phyloP scores from a whole-genome alignment of 2,888 invertebrate species.

The Volucella zonaria region DNA sequence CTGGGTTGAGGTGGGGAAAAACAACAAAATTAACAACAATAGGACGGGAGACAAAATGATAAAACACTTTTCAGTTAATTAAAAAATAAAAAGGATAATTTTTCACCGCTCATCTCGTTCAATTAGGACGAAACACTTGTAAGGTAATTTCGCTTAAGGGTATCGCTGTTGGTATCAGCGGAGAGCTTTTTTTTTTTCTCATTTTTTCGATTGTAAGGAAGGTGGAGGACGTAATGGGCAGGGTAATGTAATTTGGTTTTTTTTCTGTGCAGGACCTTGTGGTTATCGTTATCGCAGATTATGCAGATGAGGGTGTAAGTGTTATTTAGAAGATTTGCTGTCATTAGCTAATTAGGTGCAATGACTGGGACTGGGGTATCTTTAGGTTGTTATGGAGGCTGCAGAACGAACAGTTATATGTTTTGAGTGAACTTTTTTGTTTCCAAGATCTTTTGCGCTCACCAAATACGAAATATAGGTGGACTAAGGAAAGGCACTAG shows the following conservation, averaged over 20 bases:
- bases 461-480: too few relatives aligned
- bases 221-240: constrained; percentile 21
- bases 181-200: constrained; percentile 17
- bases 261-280: constrained; percentile 21
- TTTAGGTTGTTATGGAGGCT: not conserved
- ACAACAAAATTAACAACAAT: constrained; percentile 64
- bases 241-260: constrained; percentile 30
- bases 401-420: not conserved
- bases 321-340: constrained; percentile 64
- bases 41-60: constrained; percentile 68
- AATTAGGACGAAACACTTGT: constrained; percentile 75
- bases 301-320: constrained; percentile 70
- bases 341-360: constrained; percentile 73
- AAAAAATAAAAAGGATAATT: constrained; percentile 77
- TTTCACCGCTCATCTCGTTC: constrained; percentile 76
- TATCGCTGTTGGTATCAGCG: constrained; percentile 49
- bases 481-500: too few relatives aligned
- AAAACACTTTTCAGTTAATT: constrained; percentile 76
- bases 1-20: constrained; percentile 53
- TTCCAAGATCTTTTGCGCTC: too few relatives aligned
- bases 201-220: not conserved
- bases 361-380: constrained; percentile 20
- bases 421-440: too few relatives aligned
- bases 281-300: constrained; percentile 65
- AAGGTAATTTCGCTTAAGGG: constrained; percentile 75